Conservation (phyloP, 1,140 invertebrate species). For the Druon quercuslanigerum region DNA sequence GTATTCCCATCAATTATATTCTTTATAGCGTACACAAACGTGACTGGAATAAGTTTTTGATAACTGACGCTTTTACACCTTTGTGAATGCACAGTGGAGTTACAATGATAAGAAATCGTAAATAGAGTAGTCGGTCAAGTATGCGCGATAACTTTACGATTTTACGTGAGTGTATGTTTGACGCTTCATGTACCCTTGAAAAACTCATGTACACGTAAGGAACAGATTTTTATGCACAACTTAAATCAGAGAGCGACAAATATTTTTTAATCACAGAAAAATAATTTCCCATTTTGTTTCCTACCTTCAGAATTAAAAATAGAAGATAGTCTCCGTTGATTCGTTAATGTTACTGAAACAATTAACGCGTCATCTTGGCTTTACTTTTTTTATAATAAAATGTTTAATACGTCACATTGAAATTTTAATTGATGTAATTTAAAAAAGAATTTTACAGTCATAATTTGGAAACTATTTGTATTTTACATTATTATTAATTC, state of each 20-base stretch:
- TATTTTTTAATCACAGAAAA: background rate
- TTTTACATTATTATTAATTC: no score
- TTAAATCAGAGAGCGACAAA: background rate
- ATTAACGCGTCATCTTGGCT: no score
- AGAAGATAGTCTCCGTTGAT: background rate
- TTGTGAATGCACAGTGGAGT: background rate
- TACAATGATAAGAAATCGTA: constrained; percentile 12
- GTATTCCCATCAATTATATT: background rate
- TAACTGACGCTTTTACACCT: constrained; percentile 21
- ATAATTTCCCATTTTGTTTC: background rate
- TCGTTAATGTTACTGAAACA: no score
- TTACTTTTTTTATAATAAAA: no score
- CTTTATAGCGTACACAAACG: background rate
- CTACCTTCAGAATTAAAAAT: background rate
- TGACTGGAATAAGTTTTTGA: background rate
- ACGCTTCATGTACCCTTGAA: constrained; percentile 1
- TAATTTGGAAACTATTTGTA: no score
- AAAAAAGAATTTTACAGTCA: no score
- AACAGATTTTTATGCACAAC: background rate
- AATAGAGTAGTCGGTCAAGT: constrained; percentile 31
- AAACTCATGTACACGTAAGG: constrained; percentile 9
- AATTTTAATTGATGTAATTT: no score
- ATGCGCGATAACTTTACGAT: constrained; percentile 20
- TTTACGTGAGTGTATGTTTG: background rate
- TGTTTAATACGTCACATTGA: no score